These are phyloP conservation scores for Charina bottae DNA, from an alignment of 2,113 vertebrate species.

Conservation along the genomic window DNA sequence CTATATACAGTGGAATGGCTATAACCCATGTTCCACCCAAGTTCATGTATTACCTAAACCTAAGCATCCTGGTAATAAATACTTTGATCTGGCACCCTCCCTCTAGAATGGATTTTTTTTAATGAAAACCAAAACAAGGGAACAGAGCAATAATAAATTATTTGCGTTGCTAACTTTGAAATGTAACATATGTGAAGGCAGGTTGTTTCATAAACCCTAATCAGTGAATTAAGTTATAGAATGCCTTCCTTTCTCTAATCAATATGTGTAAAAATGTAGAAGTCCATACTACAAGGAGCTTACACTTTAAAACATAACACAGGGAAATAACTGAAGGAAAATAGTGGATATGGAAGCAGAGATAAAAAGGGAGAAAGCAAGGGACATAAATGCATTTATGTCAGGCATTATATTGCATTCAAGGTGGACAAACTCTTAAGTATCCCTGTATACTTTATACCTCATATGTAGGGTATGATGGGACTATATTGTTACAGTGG, in stretches of 20 bases:
- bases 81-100: not conserved
- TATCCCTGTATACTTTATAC: not conserved
- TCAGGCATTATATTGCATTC: not conserved
- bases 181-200: not conserved
- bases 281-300: not conserved
- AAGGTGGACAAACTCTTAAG: not conserved
- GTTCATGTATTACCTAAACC: not conserved
- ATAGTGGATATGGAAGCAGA: not conserved
- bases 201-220: not conserved
- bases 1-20: too few relatives aligned
- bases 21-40: not conserved
- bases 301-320: not conserved
- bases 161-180: not conserved
- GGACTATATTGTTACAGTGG: not conserved
- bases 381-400: not conserved
- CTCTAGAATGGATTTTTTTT: not conserved
- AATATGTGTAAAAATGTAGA: not conserved
- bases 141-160: not conserved
- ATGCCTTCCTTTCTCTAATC: not conserved
- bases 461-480: not conserved
- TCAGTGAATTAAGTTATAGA: not conserved
- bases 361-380: not conserved
- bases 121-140: not conserved
- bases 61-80: not conserved
- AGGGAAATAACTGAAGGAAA: not conserved